These are phyloP conservation scores for Pterois miles DNA, from an alignment of 2,797 vertebrate species.

Conservation along the genomic window DNA sequence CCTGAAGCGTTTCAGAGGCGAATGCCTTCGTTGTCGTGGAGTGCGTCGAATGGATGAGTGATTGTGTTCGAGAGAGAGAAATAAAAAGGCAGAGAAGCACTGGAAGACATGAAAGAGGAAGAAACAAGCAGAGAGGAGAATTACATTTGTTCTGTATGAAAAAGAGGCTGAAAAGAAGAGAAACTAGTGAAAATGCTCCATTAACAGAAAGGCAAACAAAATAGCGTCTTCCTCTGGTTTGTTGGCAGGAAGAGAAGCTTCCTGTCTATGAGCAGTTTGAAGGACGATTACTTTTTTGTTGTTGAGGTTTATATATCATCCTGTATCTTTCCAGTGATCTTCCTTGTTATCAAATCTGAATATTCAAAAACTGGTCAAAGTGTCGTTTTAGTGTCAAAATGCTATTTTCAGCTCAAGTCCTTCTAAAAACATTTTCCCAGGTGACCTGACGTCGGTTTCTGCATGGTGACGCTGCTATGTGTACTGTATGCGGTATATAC, in stretches of 20 bases:
- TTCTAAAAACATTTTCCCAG: too few species aligned
- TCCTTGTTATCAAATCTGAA: too few species aligned
- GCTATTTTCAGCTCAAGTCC: too few species aligned
- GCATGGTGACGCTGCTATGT: too few species aligned
- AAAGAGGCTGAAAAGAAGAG: neutral
- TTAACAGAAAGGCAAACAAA: neutral
- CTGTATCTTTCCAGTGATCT: too few species aligned
- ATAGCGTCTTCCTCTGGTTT: neutral
- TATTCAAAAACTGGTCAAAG: too few species aligned
- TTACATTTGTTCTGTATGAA: neutral
- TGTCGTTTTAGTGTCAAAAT: too few species aligned
- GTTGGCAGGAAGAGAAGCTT: neutral
- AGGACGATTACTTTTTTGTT: neutral
- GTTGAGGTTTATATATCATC: too few species aligned
- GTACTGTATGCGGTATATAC: too few species aligned
- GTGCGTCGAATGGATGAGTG: neutral
- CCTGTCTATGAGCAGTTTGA: neutral
- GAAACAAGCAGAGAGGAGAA: neutral
- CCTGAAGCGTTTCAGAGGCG: neutral
- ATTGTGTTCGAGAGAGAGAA: neutral
- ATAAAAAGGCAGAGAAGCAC: neutral
- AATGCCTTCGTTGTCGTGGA: neutral
- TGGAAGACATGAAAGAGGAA: neutral
- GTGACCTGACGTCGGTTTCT: too few species aligned
- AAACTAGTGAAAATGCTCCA: neutral